A percentile compares a stretch with the other conserved stretches of the same genome.
phyloP scores from a whole-genome alignment of 1,140 invertebrate species.

The Dolichoris vasculosae region DNA sequence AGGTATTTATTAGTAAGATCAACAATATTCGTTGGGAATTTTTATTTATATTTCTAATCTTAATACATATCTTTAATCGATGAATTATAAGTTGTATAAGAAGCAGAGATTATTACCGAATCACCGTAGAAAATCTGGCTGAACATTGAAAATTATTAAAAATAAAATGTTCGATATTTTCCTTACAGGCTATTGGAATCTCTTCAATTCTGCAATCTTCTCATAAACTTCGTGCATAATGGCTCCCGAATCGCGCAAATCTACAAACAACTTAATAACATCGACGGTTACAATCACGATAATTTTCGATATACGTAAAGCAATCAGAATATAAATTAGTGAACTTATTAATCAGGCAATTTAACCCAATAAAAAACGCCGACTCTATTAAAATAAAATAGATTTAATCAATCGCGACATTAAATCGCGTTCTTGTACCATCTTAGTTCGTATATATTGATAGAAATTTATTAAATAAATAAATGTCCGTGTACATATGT shows the following conservation, averaged over 20 bases:
- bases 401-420: not conserved
- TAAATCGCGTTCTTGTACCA: not conserved
- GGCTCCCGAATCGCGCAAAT: conserved; percentile 6
- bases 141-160: not conserved
- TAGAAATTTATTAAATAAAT: conserved; percentile 3
- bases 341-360: not conserved
- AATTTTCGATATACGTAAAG: conserved; percentile 13
- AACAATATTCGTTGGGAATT: too few species aligned
- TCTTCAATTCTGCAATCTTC: not conserved
- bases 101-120: not conserved
- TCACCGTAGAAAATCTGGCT: conserved; percentile 23
- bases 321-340: conserved; percentile 6
- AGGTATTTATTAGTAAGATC: too few species aligned
- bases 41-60: too few species aligned
- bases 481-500: not conserved
- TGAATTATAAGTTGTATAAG: not conserved
- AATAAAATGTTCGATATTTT: not conserved
- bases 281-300: not conserved
- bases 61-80: not conserved
- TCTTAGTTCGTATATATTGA: not conserved
- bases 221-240: not conserved
- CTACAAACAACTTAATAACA: not conserved
- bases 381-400: not conserved
- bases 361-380: not conserved
- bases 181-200: not conserved